Evolutionary conservation across 2,888 invertebrate genomes (phyloP), one percentile per base, ranked within the genome.

Genomic region (Nemotelus nigrinus): DNA sequence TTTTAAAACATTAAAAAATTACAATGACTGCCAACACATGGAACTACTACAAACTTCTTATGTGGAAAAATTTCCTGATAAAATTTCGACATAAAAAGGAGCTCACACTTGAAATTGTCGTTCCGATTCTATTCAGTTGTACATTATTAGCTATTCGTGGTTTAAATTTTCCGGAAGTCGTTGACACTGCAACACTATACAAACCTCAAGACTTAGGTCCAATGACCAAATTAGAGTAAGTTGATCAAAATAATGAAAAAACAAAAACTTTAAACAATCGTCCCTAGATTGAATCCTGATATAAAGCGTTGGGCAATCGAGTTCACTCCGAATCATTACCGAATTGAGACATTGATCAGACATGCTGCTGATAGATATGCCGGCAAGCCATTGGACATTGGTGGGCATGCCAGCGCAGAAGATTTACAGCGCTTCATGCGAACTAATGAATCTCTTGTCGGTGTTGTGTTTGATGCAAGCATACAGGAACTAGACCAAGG

Each of bases 61-160:
- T 94, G 86, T 96, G 95, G 95, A 96, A 96, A 87, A 96, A 95
- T 85, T 93, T 92, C 87, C 86, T 92, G 2, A 89, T 95, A 63
- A 94, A 95, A 87, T 92, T 90, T 88, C 88, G 94, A 79, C 93
- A 92, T 85, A 91, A 90, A 71, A 80, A 90, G 60, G 92, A 93
- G 84, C 92, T 94, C 0, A 72, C 89, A 1, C 84, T 92, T 55
- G 94, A 95, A 85, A 86, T 96, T 10, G 76, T 92, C 0, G 85
- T 92, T 63, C 94, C 94, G 0, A 90, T 92, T 0, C 79, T 43
- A 25, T 60, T 60, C 41, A 60, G 60, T 60, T 60, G 60, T 39
- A 39, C 41, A 3, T 3, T 80, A 72, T 0, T 90, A 85, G 79
- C 82, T 84, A 0, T 80, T 86, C 0, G 80, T 88, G 77, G 81